Evolutionary conservation across 2,888 invertebrate genomes (phyloP).

Genomic region (Axea sp.): DNA sequence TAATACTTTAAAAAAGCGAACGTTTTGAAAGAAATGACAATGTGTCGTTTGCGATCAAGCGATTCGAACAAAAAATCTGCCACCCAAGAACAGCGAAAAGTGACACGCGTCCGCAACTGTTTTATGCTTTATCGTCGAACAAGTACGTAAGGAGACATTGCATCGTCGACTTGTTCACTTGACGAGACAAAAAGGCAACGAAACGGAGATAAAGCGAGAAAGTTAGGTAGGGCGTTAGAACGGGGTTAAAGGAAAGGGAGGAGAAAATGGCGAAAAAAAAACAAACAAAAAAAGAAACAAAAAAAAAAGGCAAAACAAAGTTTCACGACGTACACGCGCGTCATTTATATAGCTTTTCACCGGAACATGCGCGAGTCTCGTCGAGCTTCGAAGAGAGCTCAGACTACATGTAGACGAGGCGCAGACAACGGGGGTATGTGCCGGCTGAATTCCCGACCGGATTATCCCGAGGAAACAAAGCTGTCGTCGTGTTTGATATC

Average conservation of each 20-base stretch:
- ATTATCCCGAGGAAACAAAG: constrained; percentile 77
- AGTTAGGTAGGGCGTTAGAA: constrained; percentile 7
- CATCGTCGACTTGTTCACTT: constrained; percentile 40
- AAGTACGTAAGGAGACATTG: constrained; percentile 50
- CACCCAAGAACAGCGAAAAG: constrained; percentile 37
- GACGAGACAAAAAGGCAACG: constrained; percentile 38
- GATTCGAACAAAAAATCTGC: constrained; percentile 10
- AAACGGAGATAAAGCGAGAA: constrained; percentile 32
- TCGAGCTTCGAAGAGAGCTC: constrained; percentile 53
- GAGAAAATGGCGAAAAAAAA: no score
- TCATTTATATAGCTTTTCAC: constrained; percentile 65
- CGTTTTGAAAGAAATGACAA: constrained; percentile 1
- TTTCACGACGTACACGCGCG: constrained; percentile 60
- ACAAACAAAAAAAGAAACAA: background rate
- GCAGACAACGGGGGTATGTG: constrained; percentile 67
- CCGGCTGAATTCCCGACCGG: constrained; percentile 73
- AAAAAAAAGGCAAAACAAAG: constrained; percentile 39
- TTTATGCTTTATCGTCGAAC: constrained; percentile 53
- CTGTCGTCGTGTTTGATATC: constrained; percentile 77
- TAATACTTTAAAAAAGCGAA: constrained; percentile 7
- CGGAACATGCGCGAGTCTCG: constrained; percentile 49
- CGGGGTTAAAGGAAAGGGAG: no score
- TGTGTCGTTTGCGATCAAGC: constrained; percentile 21
- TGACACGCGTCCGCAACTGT: constrained; percentile 58
- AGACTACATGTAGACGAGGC: constrained; percentile 58